These are phyloP conservation scores for Phyto melanocephala DNA, from an alignment of 2,888 invertebrate genomes.

Conservation along the genomic window DNA sequence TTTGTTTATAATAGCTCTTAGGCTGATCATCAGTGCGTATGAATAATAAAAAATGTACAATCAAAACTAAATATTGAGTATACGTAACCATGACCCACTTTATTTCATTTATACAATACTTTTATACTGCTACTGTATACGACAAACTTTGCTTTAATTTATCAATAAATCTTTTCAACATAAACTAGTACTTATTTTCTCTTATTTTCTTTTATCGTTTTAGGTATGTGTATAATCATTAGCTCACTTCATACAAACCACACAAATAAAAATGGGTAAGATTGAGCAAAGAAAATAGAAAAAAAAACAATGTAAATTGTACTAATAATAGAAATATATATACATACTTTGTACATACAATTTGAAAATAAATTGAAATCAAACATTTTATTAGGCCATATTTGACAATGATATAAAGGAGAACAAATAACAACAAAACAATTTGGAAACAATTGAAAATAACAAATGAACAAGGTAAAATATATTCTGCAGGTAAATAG, in stretches of 20 bases:
- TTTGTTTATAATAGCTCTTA: too few species aligned
- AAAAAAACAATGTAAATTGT: background rate
- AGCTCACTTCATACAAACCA: background rate
- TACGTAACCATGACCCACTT: background rate
- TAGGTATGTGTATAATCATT: slow-evolving; percentile 2
- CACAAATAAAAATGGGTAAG: background rate
- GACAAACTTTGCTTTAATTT: background rate
- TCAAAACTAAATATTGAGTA: background rate
- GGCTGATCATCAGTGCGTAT: background rate
- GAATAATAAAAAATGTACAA: background rate
- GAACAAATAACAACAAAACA: background rate
- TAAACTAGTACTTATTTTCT: background rate
- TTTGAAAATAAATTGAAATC: background rate
- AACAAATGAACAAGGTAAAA: background rate
- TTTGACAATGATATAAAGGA: background rate
- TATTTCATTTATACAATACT: background rate
- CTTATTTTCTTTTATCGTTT: background rate
- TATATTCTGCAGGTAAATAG: too few species aligned
- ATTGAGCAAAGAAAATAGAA: background rate
- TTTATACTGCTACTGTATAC: too few species aligned
- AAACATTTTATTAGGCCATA: slow-evolving; percentile 2
- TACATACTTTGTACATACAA: too few species aligned
- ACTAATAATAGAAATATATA: background rate
- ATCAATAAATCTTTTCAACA: background rate
- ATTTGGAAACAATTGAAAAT: background rate